These are phyloP conservation scores for Vireo griseus DNA, from an alignment of 2,797 vertebrate genomes.

Conservation along the genomic window DNA sequence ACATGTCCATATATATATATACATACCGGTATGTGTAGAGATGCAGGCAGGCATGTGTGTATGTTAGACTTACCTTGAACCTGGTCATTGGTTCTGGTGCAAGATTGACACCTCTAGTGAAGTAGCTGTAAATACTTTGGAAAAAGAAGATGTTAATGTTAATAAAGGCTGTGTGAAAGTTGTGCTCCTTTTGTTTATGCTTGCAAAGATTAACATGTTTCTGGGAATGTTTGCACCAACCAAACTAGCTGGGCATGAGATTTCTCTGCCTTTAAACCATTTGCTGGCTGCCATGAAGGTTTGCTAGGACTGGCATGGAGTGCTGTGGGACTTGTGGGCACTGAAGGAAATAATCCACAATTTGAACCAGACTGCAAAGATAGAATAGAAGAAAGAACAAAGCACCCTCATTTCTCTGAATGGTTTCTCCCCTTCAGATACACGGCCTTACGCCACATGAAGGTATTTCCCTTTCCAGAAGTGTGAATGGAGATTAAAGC, in stretches of 20 bases:
- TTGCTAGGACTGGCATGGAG: not conserved
- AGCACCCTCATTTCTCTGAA: not conserved
- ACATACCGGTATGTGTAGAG: not conserved
- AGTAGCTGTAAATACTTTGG: not conserved
- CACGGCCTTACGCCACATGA: fast-evolving
- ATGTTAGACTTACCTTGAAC: not conserved
- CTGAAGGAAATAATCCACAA: fast-evolving
- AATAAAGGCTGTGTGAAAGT: not conserved
- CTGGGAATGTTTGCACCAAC: not conserved
- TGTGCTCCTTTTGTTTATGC: not conserved
- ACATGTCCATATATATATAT: not conserved
- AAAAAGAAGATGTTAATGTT: not conserved
- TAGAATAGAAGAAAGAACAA: not conserved
- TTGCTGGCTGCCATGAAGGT: not conserved
- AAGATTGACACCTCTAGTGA: not conserved
- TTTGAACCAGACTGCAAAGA: not conserved
- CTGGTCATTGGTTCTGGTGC: not conserved
- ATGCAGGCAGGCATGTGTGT: fast-evolving
- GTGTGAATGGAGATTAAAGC: not conserved
- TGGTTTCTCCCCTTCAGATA: not conserved
- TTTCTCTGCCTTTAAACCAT: not conserved
- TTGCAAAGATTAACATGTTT: not conserved
- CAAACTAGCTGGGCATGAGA: not conserved
- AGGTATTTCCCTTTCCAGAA: not conserved
- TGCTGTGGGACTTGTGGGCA: not conserved